Evolutionary conservation across 2,888 invertebrate genomes (phyloP), one percentile per base, ranked within the genome.

Genomic region (Phaedon cochleariae): DNA sequence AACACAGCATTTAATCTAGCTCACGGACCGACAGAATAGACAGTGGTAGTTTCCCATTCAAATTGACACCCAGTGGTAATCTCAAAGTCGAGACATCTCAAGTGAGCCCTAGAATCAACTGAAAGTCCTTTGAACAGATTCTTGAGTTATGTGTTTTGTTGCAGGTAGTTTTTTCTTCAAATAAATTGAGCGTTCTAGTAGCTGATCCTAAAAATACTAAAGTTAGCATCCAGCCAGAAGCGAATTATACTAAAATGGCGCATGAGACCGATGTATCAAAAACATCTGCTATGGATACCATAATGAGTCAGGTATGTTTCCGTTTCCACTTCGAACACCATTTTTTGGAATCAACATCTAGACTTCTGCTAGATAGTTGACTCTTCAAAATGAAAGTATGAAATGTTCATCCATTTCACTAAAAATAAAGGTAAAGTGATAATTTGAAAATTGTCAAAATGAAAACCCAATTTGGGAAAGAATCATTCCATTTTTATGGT

Each of bases 11-110:
- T 73, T 66, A 67, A 77, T 76, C 73, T 67, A 75, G 72, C 74
- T 75, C 73, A 31, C 71, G 68, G 62, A 60, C 64, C 57, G 65
- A 59, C 54, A 62, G 70, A 62, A 70, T 65, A 51, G 74, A 75
- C 34, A 68, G 64, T 62, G 73, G 73, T 53, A 70, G 83, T n/a
- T 90, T 90, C 79, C 90, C 90, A 1, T 90, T 90, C 75, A 87
- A 87, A 77, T 80, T 86, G 1, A 90, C 90, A 0, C 89, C 90
- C 0, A 91, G 91, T 79, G 90, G 90, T 71, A 89, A 90, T 79
- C 83, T 90, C 59, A 90, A 90, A 85, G 87, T 91, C 65, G 85
- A 88, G 62, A 89, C 90, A 1, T 88, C 90, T 81, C 90, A 90
- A 86, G 90, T 90, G 71, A 67, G 70, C 62, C 63, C 34, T 10